A percentile compares a stretch with the other conserved stretches of the same genome.
Conservation (phyloP, 2,888 invertebrate species). For the Hirudinaria manillensis region DNA sequence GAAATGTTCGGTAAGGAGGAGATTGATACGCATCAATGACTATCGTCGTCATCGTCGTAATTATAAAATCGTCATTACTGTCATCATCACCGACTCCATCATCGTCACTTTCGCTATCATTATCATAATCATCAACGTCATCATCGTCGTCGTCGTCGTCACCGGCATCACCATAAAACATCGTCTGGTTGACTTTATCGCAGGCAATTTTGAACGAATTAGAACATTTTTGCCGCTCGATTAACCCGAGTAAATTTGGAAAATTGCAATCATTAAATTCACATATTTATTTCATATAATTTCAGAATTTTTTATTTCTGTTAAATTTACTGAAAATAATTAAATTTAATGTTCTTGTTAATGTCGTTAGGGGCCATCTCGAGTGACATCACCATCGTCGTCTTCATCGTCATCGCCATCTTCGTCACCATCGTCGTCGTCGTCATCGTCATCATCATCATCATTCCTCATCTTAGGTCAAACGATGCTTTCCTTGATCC, state of each 20-base stretch:
- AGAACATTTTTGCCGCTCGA: neutral
- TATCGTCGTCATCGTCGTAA: no score
- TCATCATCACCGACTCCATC: neutral
- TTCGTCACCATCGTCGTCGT: no score
- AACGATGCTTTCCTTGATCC: no score
- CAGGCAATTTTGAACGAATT: neutral
- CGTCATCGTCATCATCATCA: no score
- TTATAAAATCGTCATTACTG: no score
- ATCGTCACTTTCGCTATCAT: neutral
- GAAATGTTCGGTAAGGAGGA: neutral
- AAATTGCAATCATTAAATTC: constrained; percentile 4
- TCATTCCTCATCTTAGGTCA: neutral
- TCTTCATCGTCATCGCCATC: neutral
- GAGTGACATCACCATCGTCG: no score
- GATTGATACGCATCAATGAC: no score
- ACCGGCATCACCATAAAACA: neutral
- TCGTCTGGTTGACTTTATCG: constrained; percentile 1
- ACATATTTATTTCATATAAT: no score
- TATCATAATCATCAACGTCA: neutral
- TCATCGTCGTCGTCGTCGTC: neutral
- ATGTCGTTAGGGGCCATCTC: no score
- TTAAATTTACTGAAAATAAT: no score
- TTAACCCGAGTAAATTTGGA: neutral
- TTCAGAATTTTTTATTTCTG: no score
- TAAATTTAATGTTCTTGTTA: no score